These are phyloP conservation scores for Valencia hispanica DNA, from an alignment of 2,797 vertebrate species.

Conservation along the genomic window DNA sequence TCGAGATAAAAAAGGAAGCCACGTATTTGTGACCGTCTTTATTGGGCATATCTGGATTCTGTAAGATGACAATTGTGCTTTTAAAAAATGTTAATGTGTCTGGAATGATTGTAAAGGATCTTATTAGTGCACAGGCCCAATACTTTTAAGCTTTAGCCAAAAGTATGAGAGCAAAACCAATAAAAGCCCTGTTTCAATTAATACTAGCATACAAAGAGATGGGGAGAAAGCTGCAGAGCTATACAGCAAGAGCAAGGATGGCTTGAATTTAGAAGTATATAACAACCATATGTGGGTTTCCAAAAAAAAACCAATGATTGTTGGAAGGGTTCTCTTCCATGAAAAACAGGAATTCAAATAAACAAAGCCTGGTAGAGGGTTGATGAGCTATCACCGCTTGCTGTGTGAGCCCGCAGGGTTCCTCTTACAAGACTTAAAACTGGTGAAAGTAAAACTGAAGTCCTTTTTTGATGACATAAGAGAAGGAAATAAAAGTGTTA, in stretches of 20 bases:
- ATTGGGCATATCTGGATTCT: conserved; percentile 43
- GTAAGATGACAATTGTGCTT: conserved; percentile 16
- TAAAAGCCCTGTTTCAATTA: conserved; percentile 72
- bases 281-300: conserved; percentile 70
- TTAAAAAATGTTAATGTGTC: conserved; percentile 44
- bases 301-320: conserved; percentile 59
- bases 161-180: conserved; percentile 51
- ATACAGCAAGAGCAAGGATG: conserved; percentile 60
- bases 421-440: conserved; percentile 27
- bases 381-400: conserved; percentile 58
- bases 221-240: conserved; percentile 27
- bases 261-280: conserved; percentile 70
- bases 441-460: conserved; percentile 39
- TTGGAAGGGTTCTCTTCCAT: conserved; percentile 47
- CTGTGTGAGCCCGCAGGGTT: conserved; percentile 27
- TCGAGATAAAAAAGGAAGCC: conserved; percentile 39
- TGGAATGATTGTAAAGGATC: conserved; percentile 43
- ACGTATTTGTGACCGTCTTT: conserved; percentile 51
- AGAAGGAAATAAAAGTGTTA: conserved; percentile 46
- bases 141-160: conserved; percentile 39
- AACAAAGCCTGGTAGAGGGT: conserved; percentile 66
- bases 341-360: conserved; percentile 62
- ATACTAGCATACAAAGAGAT: conserved; percentile 38
- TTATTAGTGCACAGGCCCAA: conserved; percentile 16
- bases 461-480: conserved; percentile 47